Base-by-base conservation (phyloP, 2,888 invertebrate species). In the Hydraecia micacea region DNA sequence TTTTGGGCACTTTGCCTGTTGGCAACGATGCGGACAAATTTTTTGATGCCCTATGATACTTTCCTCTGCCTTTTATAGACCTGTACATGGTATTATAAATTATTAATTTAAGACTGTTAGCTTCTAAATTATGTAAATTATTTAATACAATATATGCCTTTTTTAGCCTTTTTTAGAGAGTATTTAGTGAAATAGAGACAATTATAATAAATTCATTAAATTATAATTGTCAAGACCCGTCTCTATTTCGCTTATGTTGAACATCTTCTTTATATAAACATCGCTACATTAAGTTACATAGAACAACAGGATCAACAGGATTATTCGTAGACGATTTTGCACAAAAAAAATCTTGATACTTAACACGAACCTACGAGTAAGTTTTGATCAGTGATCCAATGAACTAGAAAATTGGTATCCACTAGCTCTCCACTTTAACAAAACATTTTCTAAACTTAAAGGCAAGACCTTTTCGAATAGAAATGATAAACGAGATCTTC, bases 331-430 rank as follows among this genome's bases (percentile, higher is more conserved):
- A 28, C 2, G 3, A n/a, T 32, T n/a, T 15, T 65, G n/a, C 25
- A 8, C 2, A 49, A 69, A 83, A 81, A 58, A 11, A 62, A 11
- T 5, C 25, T 46, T 49, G 4, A 49, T 67, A 46, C 52, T 18
- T 28, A 18, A 55, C 46, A 36, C 11, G 36, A 49, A 80, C 62
- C 32, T 69, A 25, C 25, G 3, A 55, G 55, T 3, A 62, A 60
- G 28, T 72, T 81, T 80, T 69, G 13, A 69, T 72, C 63, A 80
- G 49, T 36, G 39, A 68, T 52, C 71, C 81, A 84, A 60, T 85
- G 85, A 81, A 68, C 85, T 42, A 65, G 81, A 81, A 85, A 81
- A 81, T 85, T 85, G 68, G 39, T 52, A 60, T 58, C 28, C 49
- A 63, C 55, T 28, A 72, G 49, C 62, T 49, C 18, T 32, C 2